Conservation (phyloP, 2,888 invertebrate species). For the Megaustenia siamemsis region DNA sequence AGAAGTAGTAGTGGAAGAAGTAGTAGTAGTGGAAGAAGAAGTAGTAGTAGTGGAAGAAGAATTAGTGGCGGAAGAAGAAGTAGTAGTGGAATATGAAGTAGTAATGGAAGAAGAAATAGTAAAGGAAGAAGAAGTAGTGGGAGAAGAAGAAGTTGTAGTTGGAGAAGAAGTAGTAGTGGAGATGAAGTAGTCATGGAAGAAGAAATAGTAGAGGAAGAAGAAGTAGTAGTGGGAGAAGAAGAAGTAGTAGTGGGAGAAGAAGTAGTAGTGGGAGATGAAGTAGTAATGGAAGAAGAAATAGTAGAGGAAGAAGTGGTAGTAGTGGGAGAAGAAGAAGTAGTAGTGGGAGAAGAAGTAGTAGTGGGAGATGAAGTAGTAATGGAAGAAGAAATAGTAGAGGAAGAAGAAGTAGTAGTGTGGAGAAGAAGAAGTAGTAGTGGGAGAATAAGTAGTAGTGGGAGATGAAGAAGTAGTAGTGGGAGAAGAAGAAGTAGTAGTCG, state of each 20-base stretch:
- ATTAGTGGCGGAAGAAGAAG: not conserved
- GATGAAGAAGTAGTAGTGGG: not conserved
- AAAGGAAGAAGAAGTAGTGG: too few species aligned
- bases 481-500: not conserved
- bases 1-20: not conserved
- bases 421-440: too few species aligned
- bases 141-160: too few species aligned
- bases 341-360: not conserved
- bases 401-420: not conserved
- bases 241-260: not conserved
- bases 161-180: not conserved
- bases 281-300: not conserved
- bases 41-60: constrained; percentile 11
- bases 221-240: not conserved
- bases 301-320: not conserved
- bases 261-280: not conserved
- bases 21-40: not conserved
- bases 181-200: not conserved
- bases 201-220: not conserved
- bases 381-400: not conserved
- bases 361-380: not conserved
- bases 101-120: too few species aligned
- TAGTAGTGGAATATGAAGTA: not conserved
- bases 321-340: not conserved
- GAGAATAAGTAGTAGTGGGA: not conserved